A percentile compares a stretch with the other conserved stretches of the same genome.
phyloP scores from a whole-genome alignment of 2,888 invertebrate genomes.

The Crocallis elinguaria region DNA sequence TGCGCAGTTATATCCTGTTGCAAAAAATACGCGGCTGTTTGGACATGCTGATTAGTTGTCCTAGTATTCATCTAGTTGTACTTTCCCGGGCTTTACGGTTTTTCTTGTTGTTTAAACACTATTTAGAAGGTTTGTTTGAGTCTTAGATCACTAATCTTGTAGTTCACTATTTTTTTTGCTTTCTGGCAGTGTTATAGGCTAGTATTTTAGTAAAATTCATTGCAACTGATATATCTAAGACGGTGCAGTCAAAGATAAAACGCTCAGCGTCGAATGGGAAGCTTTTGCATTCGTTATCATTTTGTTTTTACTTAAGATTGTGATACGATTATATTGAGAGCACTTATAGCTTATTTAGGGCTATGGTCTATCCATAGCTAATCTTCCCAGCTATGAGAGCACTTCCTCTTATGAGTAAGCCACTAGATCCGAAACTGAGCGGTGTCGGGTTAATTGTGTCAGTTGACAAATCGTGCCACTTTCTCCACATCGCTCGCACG shows the following conservation, averaged over 20 bases:
- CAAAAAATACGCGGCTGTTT: slow-evolving; percentile 11
- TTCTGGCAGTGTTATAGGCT: too few species aligned
- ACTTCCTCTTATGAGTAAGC: slow-evolving; percentile 29
- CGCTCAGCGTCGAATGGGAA: too few species aligned
- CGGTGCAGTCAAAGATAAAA: too few species aligned
- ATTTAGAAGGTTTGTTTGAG: too few species aligned
- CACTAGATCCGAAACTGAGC: slow-evolving; percentile 16
- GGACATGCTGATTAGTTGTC: slow-evolving; percentile 14
- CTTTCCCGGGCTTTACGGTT: slow-evolving; percentile 1
- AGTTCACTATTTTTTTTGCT: neutral
- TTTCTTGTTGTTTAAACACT: too few species aligned
- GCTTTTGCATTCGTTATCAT: too few species aligned
- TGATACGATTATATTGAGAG: too few species aligned
- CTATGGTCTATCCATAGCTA: slow-evolving; percentile 2
- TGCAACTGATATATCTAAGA: too few species aligned
- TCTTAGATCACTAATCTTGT: too few species aligned
- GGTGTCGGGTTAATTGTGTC: slow-evolving; percentile 43
- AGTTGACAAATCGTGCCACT: slow-evolving; percentile 43
- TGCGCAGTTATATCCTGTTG: slow-evolving; percentile 24
- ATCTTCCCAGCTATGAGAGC: neutral
- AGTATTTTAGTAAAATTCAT: too few species aligned
- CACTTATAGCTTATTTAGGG: neutral
- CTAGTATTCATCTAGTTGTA: slow-evolving; percentile 11
- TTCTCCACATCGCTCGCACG: slow-evolving; percentile 37
- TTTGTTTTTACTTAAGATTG: too few species aligned